These are phyloP conservation scores for Zygogramma bicolorata DNA, from an alignment of 2,888 invertebrate species.

Conservation along the genomic window DNA sequence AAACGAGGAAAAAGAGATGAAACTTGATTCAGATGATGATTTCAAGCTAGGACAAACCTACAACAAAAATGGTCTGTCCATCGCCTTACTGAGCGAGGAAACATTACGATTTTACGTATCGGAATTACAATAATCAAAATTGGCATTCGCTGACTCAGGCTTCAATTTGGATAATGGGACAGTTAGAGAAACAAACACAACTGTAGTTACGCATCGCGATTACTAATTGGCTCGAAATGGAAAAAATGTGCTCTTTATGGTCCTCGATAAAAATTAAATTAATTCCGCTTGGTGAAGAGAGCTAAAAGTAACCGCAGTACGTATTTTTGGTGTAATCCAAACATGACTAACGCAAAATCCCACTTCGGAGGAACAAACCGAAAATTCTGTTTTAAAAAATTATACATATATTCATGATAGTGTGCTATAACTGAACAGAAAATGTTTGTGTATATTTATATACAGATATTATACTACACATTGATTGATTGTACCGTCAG, in stretches of 20 bases:
- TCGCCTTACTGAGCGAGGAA: neutral
- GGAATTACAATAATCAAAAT: slow-evolving; percentile 6
- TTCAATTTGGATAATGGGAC: slow-evolving; percentile 1
- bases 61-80: neutral
- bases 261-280: neutral
- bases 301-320: neutral
- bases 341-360: neutral
- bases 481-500: too few relatives aligned
- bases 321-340: neutral
- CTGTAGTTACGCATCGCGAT: neutral
- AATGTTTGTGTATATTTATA: too few relatives aligned
- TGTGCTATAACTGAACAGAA: too few relatives aligned
- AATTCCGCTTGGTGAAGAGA: neutral
- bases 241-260: slow-evolving; percentile 5
- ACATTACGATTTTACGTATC: neutral
- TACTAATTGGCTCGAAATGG: neutral
- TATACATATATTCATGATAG: too few relatives aligned
- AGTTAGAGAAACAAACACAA: neutral
- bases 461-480: too few relatives aligned
- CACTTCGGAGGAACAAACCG: neutral
- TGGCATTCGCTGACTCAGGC: slow-evolving; percentile 5
- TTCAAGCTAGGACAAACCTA: neutral
- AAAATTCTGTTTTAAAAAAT: too few relatives aligned
- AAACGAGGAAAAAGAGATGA: too few relatives aligned
- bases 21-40: too few relatives aligned